phyloP scores from a whole-genome alignment of 2,888 invertebrate genomes.

The Congeria kusceri region DNA sequence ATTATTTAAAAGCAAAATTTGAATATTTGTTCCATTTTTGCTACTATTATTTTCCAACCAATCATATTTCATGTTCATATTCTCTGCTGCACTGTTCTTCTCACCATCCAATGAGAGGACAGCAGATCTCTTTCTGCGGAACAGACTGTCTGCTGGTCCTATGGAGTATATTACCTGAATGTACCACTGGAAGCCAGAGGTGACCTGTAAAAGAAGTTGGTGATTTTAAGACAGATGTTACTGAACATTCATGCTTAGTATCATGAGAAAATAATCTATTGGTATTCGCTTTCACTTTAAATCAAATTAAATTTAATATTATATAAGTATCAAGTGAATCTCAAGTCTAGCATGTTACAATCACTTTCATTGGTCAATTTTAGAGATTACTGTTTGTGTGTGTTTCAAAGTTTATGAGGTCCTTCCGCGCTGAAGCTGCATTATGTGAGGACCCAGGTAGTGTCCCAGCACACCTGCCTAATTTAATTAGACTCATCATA shows the following conservation, averaged over 20 bases:
- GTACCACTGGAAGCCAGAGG: slow-evolving; percentile 85
- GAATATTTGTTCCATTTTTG: slow-evolving; percentile 80
- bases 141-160: slow-evolving; percentile 71
- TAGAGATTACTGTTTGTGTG: too few relatives aligned
- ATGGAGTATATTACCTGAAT: slow-evolving; percentile 85
- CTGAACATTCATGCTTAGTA: too few relatives aligned
- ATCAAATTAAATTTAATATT: not conserved
- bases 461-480: too few relatives aligned
- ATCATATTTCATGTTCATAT: slow-evolving; percentile 43
- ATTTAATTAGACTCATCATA: too few relatives aligned
- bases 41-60: slow-evolving; percentile 57
- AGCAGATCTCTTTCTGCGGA: slow-evolving; percentile 69
- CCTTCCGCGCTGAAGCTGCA: too few relatives aligned
- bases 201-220: slow-evolving; percentile 78
- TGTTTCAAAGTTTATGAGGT: too few relatives aligned
- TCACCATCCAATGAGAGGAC: slow-evolving; percentile 40
- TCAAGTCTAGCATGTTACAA: too few relatives aligned
- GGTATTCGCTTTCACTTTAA: not conserved
- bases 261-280: too few relatives aligned
- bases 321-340: too few relatives aligned
- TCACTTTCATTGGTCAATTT: too few relatives aligned
- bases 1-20: slow-evolving; percentile 58
- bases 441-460: too few relatives aligned
- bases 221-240: too few relatives aligned
- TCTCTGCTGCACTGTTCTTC: slow-evolving; percentile 49